A percentile compares a stretch with the other conserved stretches of the same genome.
These are phyloP conservation scores for Mimas tiliae DNA, from an alignment of 2,888 invertebrate species.

Conservation along the genomic window DNA sequence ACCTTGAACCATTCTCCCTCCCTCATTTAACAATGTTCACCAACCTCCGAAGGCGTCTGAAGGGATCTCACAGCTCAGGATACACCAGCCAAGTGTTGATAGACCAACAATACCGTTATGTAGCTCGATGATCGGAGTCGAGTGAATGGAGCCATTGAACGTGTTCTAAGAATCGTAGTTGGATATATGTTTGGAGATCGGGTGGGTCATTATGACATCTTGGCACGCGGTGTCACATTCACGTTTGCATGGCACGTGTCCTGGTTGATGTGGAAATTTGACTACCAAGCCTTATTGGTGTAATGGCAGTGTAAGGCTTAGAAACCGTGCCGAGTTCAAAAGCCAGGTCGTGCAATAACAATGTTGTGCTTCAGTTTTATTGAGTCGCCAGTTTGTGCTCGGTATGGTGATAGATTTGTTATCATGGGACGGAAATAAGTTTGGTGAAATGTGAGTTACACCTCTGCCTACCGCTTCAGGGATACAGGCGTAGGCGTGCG, in stretches of 20 bases:
- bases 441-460: too few relatives aligned
- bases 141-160: conserved; percentile 78
- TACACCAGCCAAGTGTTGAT: conserved; percentile 55
- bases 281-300: too few relatives aligned
- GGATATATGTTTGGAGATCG: conserved; percentile 64
- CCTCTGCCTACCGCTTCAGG: too few relatives aligned
- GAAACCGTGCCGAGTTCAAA: too few relatives aligned
- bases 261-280: not conserved
- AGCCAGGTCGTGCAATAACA: too few relatives aligned
- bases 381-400: too few relatives aligned
- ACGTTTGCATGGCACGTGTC: conserved; percentile 5
- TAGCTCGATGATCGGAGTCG: conserved; percentile 62
- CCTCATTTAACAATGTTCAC: conserved; percentile 29
- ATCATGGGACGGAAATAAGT: too few relatives aligned
- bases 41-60: not conserved
- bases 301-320: too few relatives aligned
- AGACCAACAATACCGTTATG: conserved; percentile 75
- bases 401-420: too few relatives aligned
- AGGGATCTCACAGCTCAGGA: conserved; percentile 37
- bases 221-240: conserved; percentile 7
- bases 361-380: too few relatives aligned
- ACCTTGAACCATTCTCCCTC: conserved; percentile 35
- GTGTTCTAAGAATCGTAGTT: conserved; percentile 68
- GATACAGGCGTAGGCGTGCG: too few relatives aligned
- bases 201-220: conserved; percentile 25